Percentiles rank a stretch among this genome's conserved stretches.
Conservation (phyloP, 2,888 invertebrate genomes). For the Blera fallax region DNA sequence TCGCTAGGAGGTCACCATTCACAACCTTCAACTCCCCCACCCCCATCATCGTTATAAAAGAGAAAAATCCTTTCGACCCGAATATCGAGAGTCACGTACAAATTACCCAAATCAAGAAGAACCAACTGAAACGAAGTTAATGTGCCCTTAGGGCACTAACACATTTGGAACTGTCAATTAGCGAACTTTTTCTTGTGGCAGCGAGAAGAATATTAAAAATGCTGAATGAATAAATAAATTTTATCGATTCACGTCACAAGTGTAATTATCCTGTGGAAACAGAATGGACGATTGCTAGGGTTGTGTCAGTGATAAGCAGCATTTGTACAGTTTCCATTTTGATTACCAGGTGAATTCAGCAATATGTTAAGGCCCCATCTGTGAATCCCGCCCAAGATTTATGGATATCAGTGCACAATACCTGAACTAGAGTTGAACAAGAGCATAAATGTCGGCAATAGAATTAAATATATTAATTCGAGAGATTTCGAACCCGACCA, state of each 20-base stretch:
- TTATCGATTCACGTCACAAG: not conserved
- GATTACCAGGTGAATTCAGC: too few relatives aligned
- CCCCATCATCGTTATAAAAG: not conserved
- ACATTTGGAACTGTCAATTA: slow-evolving; percentile 60
- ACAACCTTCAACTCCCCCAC: not conserved
- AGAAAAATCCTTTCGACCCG: not conserved
- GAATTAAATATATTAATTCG: too few relatives aligned
- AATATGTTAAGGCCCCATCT: too few relatives aligned
- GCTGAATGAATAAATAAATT: not conserved
- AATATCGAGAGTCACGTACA: slow-evolving; percentile 59
- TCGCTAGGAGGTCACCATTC: not conserved
- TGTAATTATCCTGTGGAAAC: not conserved
- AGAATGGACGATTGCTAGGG: too few relatives aligned
- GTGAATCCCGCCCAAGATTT: too few relatives aligned
- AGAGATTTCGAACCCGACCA: too few relatives aligned
- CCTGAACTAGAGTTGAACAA: too few relatives aligned
- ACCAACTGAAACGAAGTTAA: slow-evolving; percentile 50
- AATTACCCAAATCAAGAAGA: slow-evolving; percentile 64
- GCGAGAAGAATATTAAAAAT: slow-evolving; percentile 52
- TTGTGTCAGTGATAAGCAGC: too few relatives aligned
- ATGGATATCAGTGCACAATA: too few relatives aligned
- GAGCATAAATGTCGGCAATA: too few relatives aligned
- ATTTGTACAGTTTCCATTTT: too few relatives aligned
- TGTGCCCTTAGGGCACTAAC: slow-evolving; percentile 50
- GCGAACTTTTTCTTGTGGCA: slow-evolving; percentile 7